These are phyloP conservation scores for Prionailurus viverrinus DNA, from an alignment of 2,113 vertebrate species.

Conservation along the genomic window DNA sequence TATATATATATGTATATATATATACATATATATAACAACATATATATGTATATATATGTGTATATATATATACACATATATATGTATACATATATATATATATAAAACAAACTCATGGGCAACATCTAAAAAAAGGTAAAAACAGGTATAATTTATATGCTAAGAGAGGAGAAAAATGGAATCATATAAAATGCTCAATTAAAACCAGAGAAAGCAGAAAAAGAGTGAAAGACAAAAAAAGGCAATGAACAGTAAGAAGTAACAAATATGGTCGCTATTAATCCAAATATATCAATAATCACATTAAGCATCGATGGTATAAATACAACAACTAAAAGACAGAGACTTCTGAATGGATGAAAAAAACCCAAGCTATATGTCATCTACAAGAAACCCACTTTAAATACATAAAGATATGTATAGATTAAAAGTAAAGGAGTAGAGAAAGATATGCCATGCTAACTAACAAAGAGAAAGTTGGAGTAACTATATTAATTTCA, in stretches of 20 bases:
- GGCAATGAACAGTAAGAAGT: background rate
- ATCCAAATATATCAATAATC: background rate
- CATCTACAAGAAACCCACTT: background rate
- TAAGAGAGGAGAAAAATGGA: background rate
- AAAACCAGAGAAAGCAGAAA: background rate
- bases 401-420: background rate
- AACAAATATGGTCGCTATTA: background rate
- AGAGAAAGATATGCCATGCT: background rate
- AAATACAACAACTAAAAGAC: background rate
- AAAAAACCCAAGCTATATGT: background rate
- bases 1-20: fast-evolving
- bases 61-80: too few species aligned
- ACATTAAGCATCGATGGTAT: background rate
- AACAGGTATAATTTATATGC: background rate
- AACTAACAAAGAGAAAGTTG: background rate
- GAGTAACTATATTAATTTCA: slow-evolving; percentile 13
- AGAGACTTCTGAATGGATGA: background rate
- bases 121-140: background rate
- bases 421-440: background rate
- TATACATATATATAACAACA: background rate
- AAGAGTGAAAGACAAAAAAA: background rate
- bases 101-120: background rate
- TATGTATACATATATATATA: too few species aligned
- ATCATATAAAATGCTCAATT: background rate
- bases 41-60: too few species aligned